Base-by-base conservation (phyloP, 1,140 invertebrate genomes). In the Sminthurinus signatus region DNA sequence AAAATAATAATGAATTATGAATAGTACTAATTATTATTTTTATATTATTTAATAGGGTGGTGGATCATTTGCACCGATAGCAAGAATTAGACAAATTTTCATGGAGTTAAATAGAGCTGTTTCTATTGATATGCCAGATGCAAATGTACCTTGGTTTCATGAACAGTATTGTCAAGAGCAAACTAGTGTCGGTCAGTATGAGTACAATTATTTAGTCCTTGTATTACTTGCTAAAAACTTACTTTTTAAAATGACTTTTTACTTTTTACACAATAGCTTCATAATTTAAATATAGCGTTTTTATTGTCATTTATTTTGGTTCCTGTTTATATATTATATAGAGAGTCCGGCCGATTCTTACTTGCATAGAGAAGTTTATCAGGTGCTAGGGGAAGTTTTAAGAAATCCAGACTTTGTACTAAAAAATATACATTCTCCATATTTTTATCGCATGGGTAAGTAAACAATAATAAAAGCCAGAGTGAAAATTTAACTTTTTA, bases 91-190 rank as follows among this genome's bases (percentile, higher is more conserved):
- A n/a, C n/a, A n/a, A n/a, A n/a, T n/a, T n/a, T 77, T 84, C 17
- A 84, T 85, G 83, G 76, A 82, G 57, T 69, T 85, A 19, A 85
- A 85, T 74, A 75, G 83, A 58, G 78, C 81, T 4, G 82, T 84
- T 12, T 85, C 83, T 65, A 73, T 85, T 21, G 83, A 84, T 73
- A 76, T 82, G 70, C 82, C 83, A 0, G 42, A 62, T 51, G 74
- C 76, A 21, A 79, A 81, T 69, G 76, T 85, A 29, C 83, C 83
- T 2, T 85, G 83, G 83, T 85, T 85, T 71, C 83, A 85, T 74
- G 78, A 82, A 64, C 83, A 83, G 66, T 84, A 81, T 65, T 76
- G 83, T 36, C 75, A 84, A 73, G 79, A 75, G 66, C 32, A 73
- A 14, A 54, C 69, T 42, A n/a, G n/a, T n/a, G n/a, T 48, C 60